Base-by-base conservation (phyloP, 2,113 vertebrate species). In the Sclerurus mexicanus region DNA sequence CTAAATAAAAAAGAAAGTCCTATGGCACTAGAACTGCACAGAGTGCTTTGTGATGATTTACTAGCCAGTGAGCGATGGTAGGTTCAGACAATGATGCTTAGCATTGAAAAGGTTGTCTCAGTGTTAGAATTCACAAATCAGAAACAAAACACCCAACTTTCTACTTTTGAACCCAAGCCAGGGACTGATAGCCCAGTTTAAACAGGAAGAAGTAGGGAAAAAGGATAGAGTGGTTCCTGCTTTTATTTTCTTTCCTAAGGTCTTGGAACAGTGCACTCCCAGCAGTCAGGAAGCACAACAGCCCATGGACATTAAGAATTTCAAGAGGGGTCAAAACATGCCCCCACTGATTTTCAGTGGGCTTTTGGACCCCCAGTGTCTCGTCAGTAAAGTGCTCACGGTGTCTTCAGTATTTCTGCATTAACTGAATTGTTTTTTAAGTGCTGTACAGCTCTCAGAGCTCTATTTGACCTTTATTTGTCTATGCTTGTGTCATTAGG, bases 401-500 rank as follows among this genome's bases (percentile, higher is more conserved):
- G 37, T 8, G 0, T 47, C 73, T 71, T 91, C 62, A 53, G 40
- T 73, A 60, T 35, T 91, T 89, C 62, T 85, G 74, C 58, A 73
- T 56, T 60, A 73, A 58, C 18, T 84, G 50, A 10, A 23, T 59
- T 49, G 17, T 27, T 31, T 56, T 50, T 60, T 7, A 59, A 71
- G 60, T 60, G 39, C 44, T 22, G 10, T 28, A 16, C 35, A 83
- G 49, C 28, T 92, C 67, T 92, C 39, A 30, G 69, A 86, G 39
- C 52, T 85, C 42, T 79, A 0, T 74, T 46, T 96, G 52, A 93
- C 60, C 33, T 79, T 87, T 72, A 19, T 73, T 92, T 94, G 46
- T 90, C 71, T 89, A 47, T 91, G 40, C 47, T 74, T 97, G 84
- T 87, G 73, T 98, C 95, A 94, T 42, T 94, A 99, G 99, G 98